Base-by-base conservation (phyloP, 2,797 vertebrate genomes). In the Enteromius treurensis region DNA sequence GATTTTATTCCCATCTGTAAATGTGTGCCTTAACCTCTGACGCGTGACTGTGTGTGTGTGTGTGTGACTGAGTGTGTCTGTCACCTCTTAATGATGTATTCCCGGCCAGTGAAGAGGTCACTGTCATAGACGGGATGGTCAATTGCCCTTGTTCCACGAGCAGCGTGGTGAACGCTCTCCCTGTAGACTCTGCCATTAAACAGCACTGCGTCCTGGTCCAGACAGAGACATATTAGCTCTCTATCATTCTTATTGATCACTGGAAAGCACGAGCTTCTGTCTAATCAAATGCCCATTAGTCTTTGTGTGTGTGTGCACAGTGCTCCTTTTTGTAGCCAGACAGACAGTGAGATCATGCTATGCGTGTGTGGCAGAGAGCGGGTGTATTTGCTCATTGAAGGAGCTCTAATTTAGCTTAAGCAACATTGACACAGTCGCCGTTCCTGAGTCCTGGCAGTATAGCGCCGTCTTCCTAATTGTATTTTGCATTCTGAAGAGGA, bases 191-290 rank as follows among this genome's bases (percentile, higher is more conserved):
- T 90, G 92, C 90, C 92, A 94, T 94, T 94, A 94, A 93, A 90
- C 88, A 89, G 92, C 90, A 90, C 92, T 91, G 91, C 88, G 85
- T 85, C 84, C 80, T 76, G 85, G 87, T 88, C 90, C 81, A 92
- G 93, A 94, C 94, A 93, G 91, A 94, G 93, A 94, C 91, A 90
- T 92, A 94, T 94, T 94, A 94, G 93, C 92, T 92, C 91, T 92
- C 92, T 93, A 94, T 94, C 93, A 94, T 93, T 90, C 92, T 92
- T 94, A 94, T 94, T 93, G 94, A 94, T 94, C 93, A 92, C 87
- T 13, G 45, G 37, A 67, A 83, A 45, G 45, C 75, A 83, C 81
- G 7, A n/a, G 53, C 64, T 83, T 83, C 65, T 83, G 81, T 83
- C 81, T 78, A 83, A 83, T 83, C 75, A 78, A 83, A 83, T 83